Evolutionary conservation across 2,113 vertebrate genomes (phyloP), one percentile per base, ranked within the genome.

Genomic region (Sinocyclocheilus anophthalmus): DNA sequence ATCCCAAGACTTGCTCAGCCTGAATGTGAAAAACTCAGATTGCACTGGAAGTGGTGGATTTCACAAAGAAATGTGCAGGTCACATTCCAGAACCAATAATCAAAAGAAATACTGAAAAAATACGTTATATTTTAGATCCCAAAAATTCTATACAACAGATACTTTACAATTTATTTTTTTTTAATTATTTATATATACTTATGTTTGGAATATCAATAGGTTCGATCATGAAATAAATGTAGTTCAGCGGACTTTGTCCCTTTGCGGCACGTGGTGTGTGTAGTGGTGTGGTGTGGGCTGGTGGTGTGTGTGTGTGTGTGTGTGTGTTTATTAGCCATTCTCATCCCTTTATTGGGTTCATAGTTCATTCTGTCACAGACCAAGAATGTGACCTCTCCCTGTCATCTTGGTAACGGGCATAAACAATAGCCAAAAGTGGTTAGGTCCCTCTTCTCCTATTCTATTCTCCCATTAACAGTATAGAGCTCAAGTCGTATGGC

Each of bases 351-450:
- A 26, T 45, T 65, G 12, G 37, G 6, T 77, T 77, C n/a, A 24
- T 53, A 39, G 6, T 77, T 77, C 24, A 24, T 9, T 14, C 76
- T 22, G 16, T 80, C 48, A 75, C 20, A 22, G 7, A 73, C 8
- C 0, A 72, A 75, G 53, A 9, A 55, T 83, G 14, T 39, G 33
- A 59, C 76, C 72, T 69, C 75, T 53, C 80, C 75, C 2, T 22
- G 14, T 50, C 39, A 11, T 20, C 63, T 45, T 4, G 22, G 5
- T 18, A 85, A 83, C 1, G 8, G n/a, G 10, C 53, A 86, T 69
- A 78, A 92, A 77, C n/a, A 81, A 81, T 57, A 88, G 67, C 85
- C 87, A 87, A 89, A 90, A 87, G 88, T 87, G 87, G 81, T 81
- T 69, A 89, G 85, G 80, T 59, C 42, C 45, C 84, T 72, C 12